Evolutionary conservation across 2,888 invertebrate genomes (phyloP), one percentile per base, ranked within the genome.

Genomic region (Tinea trinotella): DNA sequence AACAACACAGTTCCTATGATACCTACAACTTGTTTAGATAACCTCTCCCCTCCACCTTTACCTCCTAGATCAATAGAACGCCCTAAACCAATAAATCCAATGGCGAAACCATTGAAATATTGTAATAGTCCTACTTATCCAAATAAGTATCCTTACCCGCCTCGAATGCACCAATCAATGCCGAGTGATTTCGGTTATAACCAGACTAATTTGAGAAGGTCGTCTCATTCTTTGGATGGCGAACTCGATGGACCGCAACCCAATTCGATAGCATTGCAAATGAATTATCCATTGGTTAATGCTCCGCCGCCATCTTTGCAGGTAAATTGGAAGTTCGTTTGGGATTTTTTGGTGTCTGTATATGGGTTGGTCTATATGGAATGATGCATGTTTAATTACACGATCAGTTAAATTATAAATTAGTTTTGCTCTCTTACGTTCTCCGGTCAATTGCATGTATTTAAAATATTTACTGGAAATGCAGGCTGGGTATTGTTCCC

Each of bases 241-340:
- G 79, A 76, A 54, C 55, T 77, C 62, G 84, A 82, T 0, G 82
- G 78, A 0, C 81, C 83, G 12, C 77, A 76, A 61, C 86, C 87
- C 1, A 90, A 90, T 74, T 89, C 90, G 56, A 89, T 90, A 62
- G 89, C 88, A 66, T 71, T 90, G 81, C 88, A 90, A 76, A 88
- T 90, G 89, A 88, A 84, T 63, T 90, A 90, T 60, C 90, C 90
- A 58, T 76, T 90, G 59, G 89, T 90, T 60, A 88, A 90, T 61
- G 87, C 76, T 40, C 85, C 86, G 57, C 86, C 85, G 60, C 84
- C 85, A 55, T 80, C 84, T 2, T 34, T 85, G 56, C 79, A 82
- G 83, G 84, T 85, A 71, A 44, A 48, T 48, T 19, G 17, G 48
- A 17, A 18, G 20, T 17, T 48, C 1, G 6, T 35, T 17, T 53